A percentile compares a stretch with the other conserved stretches of the same genome.
Evolutionary conservation across 2,113 vertebrate genomes (phyloP).

Genomic region (Melanerpes aurifrons): DNA sequence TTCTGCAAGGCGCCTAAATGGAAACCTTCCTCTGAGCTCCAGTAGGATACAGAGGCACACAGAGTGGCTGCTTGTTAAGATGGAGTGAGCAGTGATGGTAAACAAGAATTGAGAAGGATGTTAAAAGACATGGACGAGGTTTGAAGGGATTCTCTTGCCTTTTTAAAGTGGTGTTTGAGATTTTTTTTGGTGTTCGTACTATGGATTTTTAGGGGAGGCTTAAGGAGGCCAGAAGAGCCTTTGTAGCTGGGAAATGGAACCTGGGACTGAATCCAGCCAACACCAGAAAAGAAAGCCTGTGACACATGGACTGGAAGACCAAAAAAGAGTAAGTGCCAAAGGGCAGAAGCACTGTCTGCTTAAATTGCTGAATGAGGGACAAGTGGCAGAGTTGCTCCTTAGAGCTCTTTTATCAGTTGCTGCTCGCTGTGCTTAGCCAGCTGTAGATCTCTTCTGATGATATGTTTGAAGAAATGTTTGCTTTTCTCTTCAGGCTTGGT

Average conservation of each 20-base stretch:
- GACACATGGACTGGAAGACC: conserved; percentile 94
- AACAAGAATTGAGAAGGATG: conserved; percentile 40
- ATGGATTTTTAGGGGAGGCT: conserved; percentile 74
- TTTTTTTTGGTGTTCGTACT: conserved; percentile 31
- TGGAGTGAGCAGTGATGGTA: conserved; percentile 44
- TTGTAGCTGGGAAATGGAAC: conserved; percentile 89
- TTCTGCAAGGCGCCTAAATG: conserved; percentile 59
- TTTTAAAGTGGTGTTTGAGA: conserved; percentile 15
- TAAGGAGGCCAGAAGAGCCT: conserved; percentile 57
- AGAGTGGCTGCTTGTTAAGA: conserved; percentile 47
- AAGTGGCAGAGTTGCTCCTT: not conserved
- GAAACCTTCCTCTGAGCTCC: conserved; percentile 68
- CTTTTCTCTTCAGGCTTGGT: not conserved
- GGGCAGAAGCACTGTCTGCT: not conserved
- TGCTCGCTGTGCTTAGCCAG: not conserved
- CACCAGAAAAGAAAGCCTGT: conserved; percentile 89
- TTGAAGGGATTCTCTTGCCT: conserved; percentile 52
- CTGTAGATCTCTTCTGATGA: not conserved
- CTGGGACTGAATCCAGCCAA: conserved; percentile 86
- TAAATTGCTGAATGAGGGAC: conserved; percentile 2
- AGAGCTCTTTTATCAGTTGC: not conserved
- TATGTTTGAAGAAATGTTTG: not conserved
- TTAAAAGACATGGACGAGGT: conserved; percentile 56
- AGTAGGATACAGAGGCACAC: conserved; percentile 40
- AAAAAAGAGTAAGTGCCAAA: conserved; percentile 91